phyloP scores from a whole-genome alignment of 2,888 invertebrate species.

The Charanyca ferruginea region DNA sequence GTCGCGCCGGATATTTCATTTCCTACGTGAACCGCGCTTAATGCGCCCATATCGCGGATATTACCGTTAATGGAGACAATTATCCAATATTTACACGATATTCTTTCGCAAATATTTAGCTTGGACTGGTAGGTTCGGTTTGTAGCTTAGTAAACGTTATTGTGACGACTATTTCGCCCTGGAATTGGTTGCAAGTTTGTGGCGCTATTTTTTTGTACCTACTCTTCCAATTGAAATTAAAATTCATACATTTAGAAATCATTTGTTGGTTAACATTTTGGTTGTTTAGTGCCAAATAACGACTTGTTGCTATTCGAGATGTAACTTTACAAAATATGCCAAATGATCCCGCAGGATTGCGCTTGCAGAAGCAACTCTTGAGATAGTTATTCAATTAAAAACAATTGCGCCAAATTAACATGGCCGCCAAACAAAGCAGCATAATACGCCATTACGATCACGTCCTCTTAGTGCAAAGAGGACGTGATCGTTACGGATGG shows the following conservation, averaged over 20 bases:
- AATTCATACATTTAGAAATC: not conserved
- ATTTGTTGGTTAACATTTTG: not conserved
- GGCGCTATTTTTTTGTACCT: not conserved
- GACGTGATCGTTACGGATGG: too few relatives aligned
- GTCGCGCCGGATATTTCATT: slow-evolving; percentile 76
- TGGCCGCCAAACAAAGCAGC: not conserved
- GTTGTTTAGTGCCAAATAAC: not conserved
- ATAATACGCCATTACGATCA: not conserved
- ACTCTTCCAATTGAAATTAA: slow-evolving; percentile 1
- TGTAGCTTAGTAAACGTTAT: slow-evolving; percentile 11
- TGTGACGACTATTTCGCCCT: slow-evolving; percentile 3
- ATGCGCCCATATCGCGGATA: slow-evolving; percentile 62
- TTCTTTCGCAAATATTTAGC: slow-evolving; percentile 56
- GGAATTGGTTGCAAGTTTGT: not conserved
- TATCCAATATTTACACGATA: slow-evolving; percentile 67
- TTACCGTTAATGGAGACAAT: slow-evolving; percentile 66
- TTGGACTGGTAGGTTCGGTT: slow-evolving; percentile 12
- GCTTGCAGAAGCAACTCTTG: not conserved
- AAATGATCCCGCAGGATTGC: not conserved
- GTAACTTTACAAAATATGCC: not conserved
- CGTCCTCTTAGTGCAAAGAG: too few relatives aligned
- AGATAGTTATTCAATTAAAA: not conserved
- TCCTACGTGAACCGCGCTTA: slow-evolving; percentile 71
- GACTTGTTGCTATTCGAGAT: slow-evolving; percentile 1
- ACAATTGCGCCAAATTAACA: not conserved